A percentile compares a stretch with the other conserved stretches of the same genome.
phyloP scores from a whole-genome alignment of 2,888 invertebrate species.

The Drosophila meridiana region DNA sequence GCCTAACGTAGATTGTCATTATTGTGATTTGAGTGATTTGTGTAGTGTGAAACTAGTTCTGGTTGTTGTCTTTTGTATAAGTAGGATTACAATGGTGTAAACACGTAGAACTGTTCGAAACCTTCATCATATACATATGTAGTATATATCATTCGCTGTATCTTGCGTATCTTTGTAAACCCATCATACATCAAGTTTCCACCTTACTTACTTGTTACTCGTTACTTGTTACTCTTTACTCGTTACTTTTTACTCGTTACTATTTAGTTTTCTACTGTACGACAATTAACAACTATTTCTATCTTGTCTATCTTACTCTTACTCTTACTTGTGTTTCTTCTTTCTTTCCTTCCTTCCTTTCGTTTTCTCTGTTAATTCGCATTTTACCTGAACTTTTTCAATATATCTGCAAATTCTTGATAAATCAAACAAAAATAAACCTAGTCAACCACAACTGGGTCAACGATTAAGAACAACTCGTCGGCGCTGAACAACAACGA shows the following conservation, averaged over 20 bases:
- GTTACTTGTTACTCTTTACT: slow-evolving; percentile 46
- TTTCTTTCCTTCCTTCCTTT: slow-evolving; percentile 69
- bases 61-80: slow-evolving; percentile 21
- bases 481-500: slow-evolving; percentile 70
- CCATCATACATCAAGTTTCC: slow-evolving; percentile 4
- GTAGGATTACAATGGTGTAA: slow-evolving; percentile 33
- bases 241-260: slow-evolving; percentile 45
- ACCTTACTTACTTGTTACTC: slow-evolving; percentile 14
- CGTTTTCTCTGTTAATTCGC: slow-evolving; percentile 66
- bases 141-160: slow-evolving; percentile 17
- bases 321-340: slow-evolving; percentile 64
- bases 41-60: slow-evolving; percentile 11
- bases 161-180: slow-evolving; percentile 3
- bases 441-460: slow-evolving; percentile 61
- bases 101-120: slow-evolving; percentile 21
- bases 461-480: slow-evolving; percentile 58
- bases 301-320: slow-evolving; percentile 73
- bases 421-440: neutral
- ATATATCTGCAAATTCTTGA: slow-evolving; percentile 50
- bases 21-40: neutral
- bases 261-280: slow-evolving; percentile 39
- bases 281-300: slow-evolving; percentile 41
- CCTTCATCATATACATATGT: slow-evolving; percentile 6
- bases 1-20: slow-evolving; percentile 24
- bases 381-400: slow-evolving; percentile 57